Evolutionary conservation across 2,888 invertebrate species (phyloP).

Genomic region (Brenthis daphne): DNA sequence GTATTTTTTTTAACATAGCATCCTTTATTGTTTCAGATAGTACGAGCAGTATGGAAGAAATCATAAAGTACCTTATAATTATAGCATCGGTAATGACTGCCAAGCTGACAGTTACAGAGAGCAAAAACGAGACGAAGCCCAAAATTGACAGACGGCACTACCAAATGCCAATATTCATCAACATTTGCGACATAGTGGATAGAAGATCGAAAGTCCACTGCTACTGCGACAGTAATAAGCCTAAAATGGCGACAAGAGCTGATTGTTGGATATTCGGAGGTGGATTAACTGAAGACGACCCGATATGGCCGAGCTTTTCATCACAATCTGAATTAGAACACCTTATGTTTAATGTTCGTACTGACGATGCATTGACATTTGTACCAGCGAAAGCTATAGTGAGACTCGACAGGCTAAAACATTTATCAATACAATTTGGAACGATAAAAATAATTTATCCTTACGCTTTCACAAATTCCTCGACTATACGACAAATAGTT

Average conservation of each 20-base stretch:
- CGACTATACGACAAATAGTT: conserved; percentile 86
- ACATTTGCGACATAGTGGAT: conserved; percentile 74
- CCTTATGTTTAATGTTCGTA: conserved; percentile 86
- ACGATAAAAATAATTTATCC: conserved; percentile 87
- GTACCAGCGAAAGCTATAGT: conserved; percentile 87
- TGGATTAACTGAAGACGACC: conserved; percentile 84
- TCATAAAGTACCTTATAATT: conserved; percentile 67
- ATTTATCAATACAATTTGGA: conserved; percentile 87
- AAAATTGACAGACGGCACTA: conserved; percentile 66
- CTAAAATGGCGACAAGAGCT: conserved; percentile 84
- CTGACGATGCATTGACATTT: conserved; percentile 86
- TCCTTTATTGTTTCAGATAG: conserved; percentile 56
- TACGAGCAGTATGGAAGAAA: conserved; percentile 58
- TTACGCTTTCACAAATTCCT: conserved; percentile 89
- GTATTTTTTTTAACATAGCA: conserved; percentile 14
- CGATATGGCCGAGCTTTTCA: conserved; percentile 88
- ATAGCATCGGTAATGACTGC: conserved; percentile 71
- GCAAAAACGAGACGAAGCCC: conserved; percentile 65
- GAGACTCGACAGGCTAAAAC: conserved; percentile 85
- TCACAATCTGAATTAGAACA: conserved; percentile 87
- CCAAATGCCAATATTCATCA: conserved; percentile 66
- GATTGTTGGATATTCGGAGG: conserved; percentile 88
- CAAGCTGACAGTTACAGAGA: conserved; percentile 67
- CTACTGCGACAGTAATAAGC: conserved; percentile 74
- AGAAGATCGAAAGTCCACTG: conserved; percentile 75